These are phyloP conservation scores for Esperia sulphurella DNA, from an alignment of 2,888 invertebrate genomes.

Conservation along the genomic window DNA sequence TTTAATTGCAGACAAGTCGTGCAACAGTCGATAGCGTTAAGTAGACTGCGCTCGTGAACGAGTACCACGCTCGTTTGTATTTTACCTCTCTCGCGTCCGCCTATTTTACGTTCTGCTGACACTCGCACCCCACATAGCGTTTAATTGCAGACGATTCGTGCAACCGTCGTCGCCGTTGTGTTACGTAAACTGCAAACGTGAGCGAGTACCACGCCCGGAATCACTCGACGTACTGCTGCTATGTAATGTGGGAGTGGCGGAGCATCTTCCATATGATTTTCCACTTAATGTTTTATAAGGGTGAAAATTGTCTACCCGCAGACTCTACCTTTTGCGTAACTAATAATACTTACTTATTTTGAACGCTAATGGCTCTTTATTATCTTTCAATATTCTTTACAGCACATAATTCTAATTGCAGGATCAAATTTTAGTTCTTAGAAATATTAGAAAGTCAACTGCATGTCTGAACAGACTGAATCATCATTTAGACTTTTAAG, in stretches of 20 bases:
- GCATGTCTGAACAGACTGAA: too few species aligned
- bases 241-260: background rate
- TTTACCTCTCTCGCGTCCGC: too few species aligned
- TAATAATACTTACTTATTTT: too few species aligned
- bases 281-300: background rate
- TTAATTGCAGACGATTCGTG: constrained; percentile 27
- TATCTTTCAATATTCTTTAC: too few species aligned
- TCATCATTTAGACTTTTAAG: too few species aligned
- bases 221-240: too few species aligned
- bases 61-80: constrained; percentile 24
- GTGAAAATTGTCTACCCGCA: too few species aligned
- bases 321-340: too few species aligned
- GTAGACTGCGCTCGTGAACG: constrained; percentile 19
- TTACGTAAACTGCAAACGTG: constrained; percentile 24
- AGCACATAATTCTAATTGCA: too few species aligned
- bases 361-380: too few species aligned
- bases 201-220: constrained; percentile 26
- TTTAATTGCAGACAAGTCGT: constrained; percentile 26
- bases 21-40: constrained; percentile 17
- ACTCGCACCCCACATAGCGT: constrained; percentile 9
- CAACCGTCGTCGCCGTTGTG: constrained; percentile 1
- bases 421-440: too few species aligned
- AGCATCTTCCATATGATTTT: background rate
- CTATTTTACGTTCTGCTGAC: background rate
- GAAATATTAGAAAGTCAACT: too few species aligned